Evolutionary conservation across 2,797 vertebrate genomes (phyloP), one percentile per base, ranked within the genome.

Genomic region (Gymnoscopelus microlampas): DNA sequence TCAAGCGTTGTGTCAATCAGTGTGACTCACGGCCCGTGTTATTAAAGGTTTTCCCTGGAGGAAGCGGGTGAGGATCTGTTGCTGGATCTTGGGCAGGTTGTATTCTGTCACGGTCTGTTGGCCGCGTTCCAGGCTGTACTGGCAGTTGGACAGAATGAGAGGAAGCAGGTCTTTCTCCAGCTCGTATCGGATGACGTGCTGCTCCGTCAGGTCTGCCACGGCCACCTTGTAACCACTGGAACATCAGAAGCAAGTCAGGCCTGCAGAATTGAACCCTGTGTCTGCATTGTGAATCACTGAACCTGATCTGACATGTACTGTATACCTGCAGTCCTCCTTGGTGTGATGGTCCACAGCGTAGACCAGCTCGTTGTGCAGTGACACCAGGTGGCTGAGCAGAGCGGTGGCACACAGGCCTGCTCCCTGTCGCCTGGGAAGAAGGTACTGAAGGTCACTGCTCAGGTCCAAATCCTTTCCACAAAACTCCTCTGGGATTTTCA

Each of bases 21-120:
- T 14, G 0, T 29, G 55, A 86, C 89, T 85, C 81, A 96, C 96
- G 83, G 35, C 89, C 10, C 93, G 76, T 0, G 63, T 91, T 68
- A 97, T 91, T 23, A 90, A 77, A 0, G 96, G 96, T 56, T 96
- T 97, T 67, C 96, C 96, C 81, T 94, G 95, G 4, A 97, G 90
- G 70, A 96, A 93, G 77, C 93, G 94, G 68, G 88, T 89, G 59
- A 91, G 65, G 29, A 97, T 49, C 85, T 97, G 96, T 74, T 94
- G 93, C 89, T 97, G 94, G 77, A 97, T 96, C 83, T 92, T 94
- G 71, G 92, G 87, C 75, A 97, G 90, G 77, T 97, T 94, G 0
- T 94, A 94, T 8, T 96, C 93, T 64, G 94, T 93, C 70, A 93
- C 29, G 0, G 88, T 93, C 80, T 95, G 91, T 5, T 88, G 86